A percentile compares a stretch with the other conserved stretches of the same genome.
phyloP scores from a whole-genome alignment of 1,140 invertebrate genomes.

The Monochamus saltuarius region DNA sequence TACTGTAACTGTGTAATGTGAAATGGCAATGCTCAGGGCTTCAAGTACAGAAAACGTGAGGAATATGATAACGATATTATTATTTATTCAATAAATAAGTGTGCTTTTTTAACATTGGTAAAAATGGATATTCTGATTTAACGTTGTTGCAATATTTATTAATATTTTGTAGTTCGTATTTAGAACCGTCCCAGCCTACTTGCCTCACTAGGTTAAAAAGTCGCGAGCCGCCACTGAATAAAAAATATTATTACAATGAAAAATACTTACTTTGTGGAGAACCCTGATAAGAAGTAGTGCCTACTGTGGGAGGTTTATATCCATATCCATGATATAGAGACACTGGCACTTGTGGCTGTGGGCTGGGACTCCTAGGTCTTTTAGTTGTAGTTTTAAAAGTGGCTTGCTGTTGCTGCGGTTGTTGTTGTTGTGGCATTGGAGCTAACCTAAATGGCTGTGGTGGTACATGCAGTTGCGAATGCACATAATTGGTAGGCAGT shows the following conservation, averaged over 20 bases:
- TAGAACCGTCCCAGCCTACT: too few species aligned
- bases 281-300: constrained; percentile 51
- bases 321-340: constrained; percentile 57
- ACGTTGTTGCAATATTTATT: too few species aligned
- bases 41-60: too few species aligned
- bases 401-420: constrained; percentile 25
- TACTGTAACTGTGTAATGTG: too few species aligned
- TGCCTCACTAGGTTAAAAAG: too few species aligned
- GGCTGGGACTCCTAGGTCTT: constrained; percentile 66
- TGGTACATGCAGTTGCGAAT: constrained; percentile 51
- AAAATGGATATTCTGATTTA: too few species aligned
- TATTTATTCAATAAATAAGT: too few species aligned
- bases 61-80: too few species aligned
- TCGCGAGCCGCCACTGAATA: too few species aligned
- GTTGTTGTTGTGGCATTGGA: constrained; percentile 20
- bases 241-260: constrained; percentile 1
- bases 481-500: constrained; percentile 56
- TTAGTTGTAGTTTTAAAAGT: constrained; percentile 59
- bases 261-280: constrained; percentile 58
- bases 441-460: constrained; percentile 21
- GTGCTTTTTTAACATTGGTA: too few species aligned
- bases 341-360: constrained; percentile 56
- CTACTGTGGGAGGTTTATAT: constrained; percentile 57
- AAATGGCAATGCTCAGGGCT: too few species aligned
- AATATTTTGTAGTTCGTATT: too few species aligned